These are phyloP conservation scores for Notodonta ziczac DNA, from an alignment of 2,888 invertebrate genomes.

Conservation along the genomic window DNA sequence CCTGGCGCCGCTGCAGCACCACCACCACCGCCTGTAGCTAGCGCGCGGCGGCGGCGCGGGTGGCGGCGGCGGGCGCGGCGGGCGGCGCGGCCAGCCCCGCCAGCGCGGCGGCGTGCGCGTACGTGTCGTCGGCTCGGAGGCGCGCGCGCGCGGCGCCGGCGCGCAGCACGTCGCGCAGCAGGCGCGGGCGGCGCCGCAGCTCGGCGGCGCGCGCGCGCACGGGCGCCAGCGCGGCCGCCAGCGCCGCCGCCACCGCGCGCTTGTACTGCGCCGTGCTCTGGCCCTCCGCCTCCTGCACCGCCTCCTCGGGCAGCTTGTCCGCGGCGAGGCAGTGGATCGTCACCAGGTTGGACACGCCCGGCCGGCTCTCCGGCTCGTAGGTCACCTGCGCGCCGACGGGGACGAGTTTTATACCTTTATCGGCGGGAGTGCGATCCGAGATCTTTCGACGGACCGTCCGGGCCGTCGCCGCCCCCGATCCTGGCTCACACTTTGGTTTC, in stretches of 20 bases:
- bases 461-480: background rate
- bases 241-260: conserved; percentile 53
- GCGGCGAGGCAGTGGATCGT: conserved; percentile 86
- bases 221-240: conserved; percentile 53
- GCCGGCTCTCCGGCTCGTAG: conserved; percentile 90
- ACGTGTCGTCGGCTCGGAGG: conserved; percentile 84
- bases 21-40: conserved; percentile 47
- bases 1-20: conserved; percentile 1
- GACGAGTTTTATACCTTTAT: background rate
- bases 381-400: conserved; percentile 82
- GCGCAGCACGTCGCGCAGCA: conserved; percentile 55
- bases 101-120: conserved; percentile 85
- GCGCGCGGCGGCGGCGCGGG: conserved; percentile 1
- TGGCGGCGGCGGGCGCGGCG: background rate
- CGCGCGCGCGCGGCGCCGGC: conserved; percentile 87
- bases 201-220: conserved; percentile 49
- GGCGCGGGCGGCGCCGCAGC: conserved; percentile 84
- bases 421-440: background rate
- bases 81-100: conserved; percentile 21
- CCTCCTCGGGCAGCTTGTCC: conserved; percentile 87
- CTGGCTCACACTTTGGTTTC: background rate
- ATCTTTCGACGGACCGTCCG: background rate
- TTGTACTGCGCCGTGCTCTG: too few species aligned
- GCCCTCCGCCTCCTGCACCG: conserved; percentile 82
- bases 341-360: conserved; percentile 90